Percentiles rank a stretch among this genome's conserved stretches.
These are phyloP conservation scores for Otis tarda DNA, from an alignment of 2,113 vertebrate genomes.

Conservation along the genomic window DNA sequence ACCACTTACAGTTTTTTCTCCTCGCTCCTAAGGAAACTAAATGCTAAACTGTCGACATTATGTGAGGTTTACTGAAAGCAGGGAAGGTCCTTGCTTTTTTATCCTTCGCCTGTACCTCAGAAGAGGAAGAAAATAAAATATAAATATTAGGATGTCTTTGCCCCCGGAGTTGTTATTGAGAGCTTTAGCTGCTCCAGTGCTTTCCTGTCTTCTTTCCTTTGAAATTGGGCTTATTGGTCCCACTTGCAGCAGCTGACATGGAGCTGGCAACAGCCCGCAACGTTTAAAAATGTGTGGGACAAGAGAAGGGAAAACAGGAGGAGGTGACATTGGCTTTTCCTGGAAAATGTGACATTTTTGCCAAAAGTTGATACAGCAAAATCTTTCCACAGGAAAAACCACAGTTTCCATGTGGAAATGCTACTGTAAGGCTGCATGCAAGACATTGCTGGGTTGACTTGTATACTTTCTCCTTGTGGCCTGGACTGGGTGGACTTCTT, in stretches of 20 bases:
- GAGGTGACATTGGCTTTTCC: not conserved
- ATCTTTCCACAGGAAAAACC: not conserved
- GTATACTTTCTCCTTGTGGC: not conserved
- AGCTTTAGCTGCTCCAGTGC: not conserved
- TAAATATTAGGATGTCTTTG: not conserved
- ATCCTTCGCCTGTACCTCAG: not conserved
- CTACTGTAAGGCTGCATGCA: not conserved
- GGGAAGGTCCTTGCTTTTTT: not conserved
- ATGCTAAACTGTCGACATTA: not conserved
- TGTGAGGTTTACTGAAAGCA: not conserved
- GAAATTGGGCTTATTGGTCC: not conserved
- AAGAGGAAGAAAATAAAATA: not conserved
- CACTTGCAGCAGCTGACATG: not conserved
- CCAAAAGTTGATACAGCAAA: not conserved
- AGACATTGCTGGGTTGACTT: accelerated
- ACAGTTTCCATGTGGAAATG: not conserved
- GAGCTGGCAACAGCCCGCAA: not conserved
- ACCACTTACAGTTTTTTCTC: not conserved
- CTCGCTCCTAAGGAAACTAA: not conserved
- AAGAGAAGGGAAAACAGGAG: not conserved
- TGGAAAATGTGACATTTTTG: not conserved
- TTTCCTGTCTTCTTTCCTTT: not conserved
- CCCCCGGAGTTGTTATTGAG: not conserved
- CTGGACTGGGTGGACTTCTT: not conserved
- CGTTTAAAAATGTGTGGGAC: accelerated